Evolutionary conservation across 2,797 vertebrate species (phyloP).

Genomic region (Centropyge bicolor): DNA sequence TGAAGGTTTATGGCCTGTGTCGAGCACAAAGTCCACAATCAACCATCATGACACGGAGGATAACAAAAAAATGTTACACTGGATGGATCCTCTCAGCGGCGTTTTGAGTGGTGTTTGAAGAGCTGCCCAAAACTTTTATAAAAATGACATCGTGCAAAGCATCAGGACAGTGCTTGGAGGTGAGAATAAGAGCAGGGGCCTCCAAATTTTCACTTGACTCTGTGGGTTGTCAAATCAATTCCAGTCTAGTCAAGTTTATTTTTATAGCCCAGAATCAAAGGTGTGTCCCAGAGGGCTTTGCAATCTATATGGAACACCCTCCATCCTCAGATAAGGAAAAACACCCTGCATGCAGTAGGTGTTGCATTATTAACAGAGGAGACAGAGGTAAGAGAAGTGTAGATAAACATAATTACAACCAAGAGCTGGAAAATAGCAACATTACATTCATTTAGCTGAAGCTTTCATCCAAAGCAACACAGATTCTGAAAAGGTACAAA

Average conservation of each 20-base stretch:
- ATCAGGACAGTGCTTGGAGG: constrained; percentile 32
- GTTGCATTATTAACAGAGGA: background rate
- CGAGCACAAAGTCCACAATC: constrained; percentile 66
- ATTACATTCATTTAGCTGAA: background rate
- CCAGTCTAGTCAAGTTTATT: constrained; percentile 39
- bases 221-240: constrained; percentile 39
- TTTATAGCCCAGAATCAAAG: constrained; percentile 20
- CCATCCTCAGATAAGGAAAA: background rate
- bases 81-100: constrained; percentile 53
- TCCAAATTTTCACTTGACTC: constrained; percentile 27
- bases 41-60: constrained; percentile 57
- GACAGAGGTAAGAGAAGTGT: background rate
- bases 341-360: background rate
- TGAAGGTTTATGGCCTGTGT: constrained; percentile 69
- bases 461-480: background rate
- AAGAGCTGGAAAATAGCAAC: background rate
- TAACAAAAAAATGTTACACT: constrained; percentile 32
- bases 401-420: background rate
- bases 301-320: background rate
- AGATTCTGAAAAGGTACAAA: too few relatives aligned
- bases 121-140: constrained; percentile 43
- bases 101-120: constrained; percentile 48
- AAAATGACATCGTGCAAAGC: constrained; percentile 43
- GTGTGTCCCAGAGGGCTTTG: constrained; percentile 6
- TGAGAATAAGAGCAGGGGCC: constrained; percentile 21